phyloP scores from a whole-genome alignment of 2,888 invertebrate species.

The Baronia brevicornis region DNA sequence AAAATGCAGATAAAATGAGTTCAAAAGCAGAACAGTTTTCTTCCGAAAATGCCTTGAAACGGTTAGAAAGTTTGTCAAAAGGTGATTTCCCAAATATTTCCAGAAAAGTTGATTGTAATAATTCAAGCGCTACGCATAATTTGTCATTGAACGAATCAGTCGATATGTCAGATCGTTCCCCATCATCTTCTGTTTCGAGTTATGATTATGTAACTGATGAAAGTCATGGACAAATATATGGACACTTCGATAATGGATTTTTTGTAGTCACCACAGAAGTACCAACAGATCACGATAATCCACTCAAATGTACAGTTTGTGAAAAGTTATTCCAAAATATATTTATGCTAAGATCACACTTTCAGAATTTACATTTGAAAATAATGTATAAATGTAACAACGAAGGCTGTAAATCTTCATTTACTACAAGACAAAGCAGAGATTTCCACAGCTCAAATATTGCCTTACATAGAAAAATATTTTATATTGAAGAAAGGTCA shows the following conservation, averaged over 20 bases:
- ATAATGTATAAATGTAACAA: conserved; percentile 96
- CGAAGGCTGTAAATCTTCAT: conserved; percentile 95
- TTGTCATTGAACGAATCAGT: conserved; percentile 52
- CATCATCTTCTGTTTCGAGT: conserved; percentile 77
- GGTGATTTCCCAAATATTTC: conserved; percentile 79
- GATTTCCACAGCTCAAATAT: conserved; percentile 95
- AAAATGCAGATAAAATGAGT: conserved; percentile 27
- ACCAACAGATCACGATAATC: conserved; percentile 94
- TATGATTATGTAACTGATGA: conserved; percentile 77
- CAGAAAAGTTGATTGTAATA: conserved; percentile 44
- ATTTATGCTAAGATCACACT: conserved; percentile 95
- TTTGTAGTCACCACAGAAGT: conserved; percentile 86
- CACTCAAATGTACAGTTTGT: conserved; percentile 92
- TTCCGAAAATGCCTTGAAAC: conserved; percentile 82
- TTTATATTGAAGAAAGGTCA: conserved; percentile 79
- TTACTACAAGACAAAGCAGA: conserved; percentile 93
- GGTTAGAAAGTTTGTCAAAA: conserved; percentile 86
- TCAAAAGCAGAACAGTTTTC: conserved; percentile 42
- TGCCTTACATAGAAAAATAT: conserved; percentile 91
- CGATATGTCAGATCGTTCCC: conserved; percentile 69
- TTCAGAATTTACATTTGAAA: conserved; percentile 96
- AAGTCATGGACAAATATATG: conserved; percentile 78
- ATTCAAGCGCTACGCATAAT: conserved; percentile 45
- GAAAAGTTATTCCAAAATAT: conserved; percentile 95
- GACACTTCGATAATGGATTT: conserved; percentile 83